These are phyloP conservation scores for Egretta garzetta DNA, from an alignment of 2,113 vertebrate species.

Conservation along the genomic window DNA sequence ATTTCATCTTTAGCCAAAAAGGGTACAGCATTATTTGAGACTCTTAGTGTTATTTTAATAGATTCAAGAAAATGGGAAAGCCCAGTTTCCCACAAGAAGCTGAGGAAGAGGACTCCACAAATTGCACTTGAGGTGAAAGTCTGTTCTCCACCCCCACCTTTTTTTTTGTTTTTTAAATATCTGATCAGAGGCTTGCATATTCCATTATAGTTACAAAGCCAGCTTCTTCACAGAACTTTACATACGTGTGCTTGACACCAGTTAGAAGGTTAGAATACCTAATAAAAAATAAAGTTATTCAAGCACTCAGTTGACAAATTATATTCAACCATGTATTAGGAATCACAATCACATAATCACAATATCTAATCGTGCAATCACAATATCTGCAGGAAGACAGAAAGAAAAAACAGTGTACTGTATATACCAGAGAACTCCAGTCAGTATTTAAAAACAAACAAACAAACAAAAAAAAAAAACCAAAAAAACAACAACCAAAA, in stretches of 20 bases:
- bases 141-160: too few relatives aligned
- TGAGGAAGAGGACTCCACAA: background rate
- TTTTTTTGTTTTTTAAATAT: background rate
- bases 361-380: background rate
- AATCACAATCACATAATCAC: background rate
- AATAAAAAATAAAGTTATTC: background rate
- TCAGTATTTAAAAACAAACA: conserved; percentile 3
- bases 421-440: background rate
- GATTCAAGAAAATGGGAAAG: background rate
- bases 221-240: background rate
- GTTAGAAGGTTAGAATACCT: background rate
- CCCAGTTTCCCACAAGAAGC: background rate
- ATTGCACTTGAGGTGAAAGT: background rate
- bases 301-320: background rate
- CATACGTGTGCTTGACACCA: background rate
- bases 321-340: background rate
- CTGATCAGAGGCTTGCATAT: background rate
- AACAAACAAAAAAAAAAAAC: background rate
- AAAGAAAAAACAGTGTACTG: background rate
- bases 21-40: background rate
- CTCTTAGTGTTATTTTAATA: background rate
- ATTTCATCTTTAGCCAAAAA: background rate
- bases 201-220: background rate
- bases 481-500: too few relatives aligned
- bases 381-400: background rate